Evolutionary conservation across 2,797 vertebrate species (phyloP).

Genomic region (Sciurus carolinensis): DNA sequence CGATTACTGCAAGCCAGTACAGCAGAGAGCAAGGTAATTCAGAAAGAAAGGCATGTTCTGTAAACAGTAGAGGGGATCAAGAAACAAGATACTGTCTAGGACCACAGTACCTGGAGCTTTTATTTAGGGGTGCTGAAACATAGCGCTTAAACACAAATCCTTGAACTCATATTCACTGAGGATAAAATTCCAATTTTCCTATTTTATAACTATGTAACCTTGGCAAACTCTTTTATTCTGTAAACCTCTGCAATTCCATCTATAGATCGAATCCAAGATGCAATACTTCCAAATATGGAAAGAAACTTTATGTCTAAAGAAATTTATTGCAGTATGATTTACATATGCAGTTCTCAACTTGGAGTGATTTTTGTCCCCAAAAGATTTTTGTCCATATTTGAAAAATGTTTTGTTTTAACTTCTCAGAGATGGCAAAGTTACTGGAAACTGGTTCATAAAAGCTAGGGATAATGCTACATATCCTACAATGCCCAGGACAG

Average conservation of each 20-base stretch:
- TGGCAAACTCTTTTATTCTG: not conserved
- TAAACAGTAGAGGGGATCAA: not conserved
- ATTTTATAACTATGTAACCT: not conserved
- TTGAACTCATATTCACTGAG: not conserved
- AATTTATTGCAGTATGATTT: slow-evolving; percentile 31
- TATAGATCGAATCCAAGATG: not conserved
- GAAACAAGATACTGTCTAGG: not conserved
- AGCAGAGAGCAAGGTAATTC: not conserved
- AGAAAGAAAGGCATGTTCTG: not conserved
- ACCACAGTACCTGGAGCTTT: not conserved
- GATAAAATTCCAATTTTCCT: not conserved
- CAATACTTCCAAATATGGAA: not conserved
- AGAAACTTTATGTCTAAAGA: not conserved
- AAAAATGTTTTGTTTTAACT: not conserved
- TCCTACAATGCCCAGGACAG: too few species aligned
- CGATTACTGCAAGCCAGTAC: not conserved
- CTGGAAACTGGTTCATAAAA: not conserved
- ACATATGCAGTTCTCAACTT: not conserved
- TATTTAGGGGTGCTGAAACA: not conserved
- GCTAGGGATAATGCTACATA: not conserved
- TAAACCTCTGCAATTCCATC: not conserved
- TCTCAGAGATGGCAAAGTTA: not conserved
- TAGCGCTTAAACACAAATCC: not conserved
- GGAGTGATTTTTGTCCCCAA: not conserved
- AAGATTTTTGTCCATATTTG: not conserved